These are phyloP conservation scores for Drosophila birchii DNA, from an alignment of 2,888 invertebrate species.

Conservation along the genomic window DNA sequence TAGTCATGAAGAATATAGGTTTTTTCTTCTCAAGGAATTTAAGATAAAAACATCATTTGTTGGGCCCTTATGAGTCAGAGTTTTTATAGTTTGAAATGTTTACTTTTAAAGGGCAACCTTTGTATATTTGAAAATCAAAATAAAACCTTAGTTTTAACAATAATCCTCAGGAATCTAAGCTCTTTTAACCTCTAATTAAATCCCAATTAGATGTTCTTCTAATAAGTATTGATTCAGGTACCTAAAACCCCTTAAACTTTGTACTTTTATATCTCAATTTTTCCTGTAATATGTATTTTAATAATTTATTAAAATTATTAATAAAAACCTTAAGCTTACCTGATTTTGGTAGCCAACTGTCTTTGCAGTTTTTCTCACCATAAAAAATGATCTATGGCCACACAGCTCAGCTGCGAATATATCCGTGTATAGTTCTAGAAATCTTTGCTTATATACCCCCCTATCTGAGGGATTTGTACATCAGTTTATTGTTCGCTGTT, in stretches of 20 bases:
- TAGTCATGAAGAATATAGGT: not conserved
- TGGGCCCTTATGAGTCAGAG: not conserved
- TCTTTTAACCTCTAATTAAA: no score
- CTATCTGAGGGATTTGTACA: slow-evolving; percentile 14
- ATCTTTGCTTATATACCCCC: not conserved
- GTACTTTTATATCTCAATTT: not conserved
- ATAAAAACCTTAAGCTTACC: slow-evolving; percentile 11
- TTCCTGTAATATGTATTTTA: not conserved
- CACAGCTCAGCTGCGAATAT: slow-evolving; percentile 2
- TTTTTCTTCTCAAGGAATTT: not conserved
- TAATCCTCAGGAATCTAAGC: no score
- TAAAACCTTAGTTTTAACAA: no score
- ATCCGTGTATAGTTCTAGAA: slow-evolving; percentile 6
- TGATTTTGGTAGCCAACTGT: slow-evolving; percentile 17
- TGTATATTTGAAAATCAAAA: no score
- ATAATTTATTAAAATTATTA: no score
- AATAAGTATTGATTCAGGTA: no score
- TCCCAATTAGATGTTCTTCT: no score
- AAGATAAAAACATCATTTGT: not conserved
- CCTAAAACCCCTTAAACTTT: no score
- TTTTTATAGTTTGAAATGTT: not conserved
- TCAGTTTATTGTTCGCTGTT: slow-evolving; percentile 48
- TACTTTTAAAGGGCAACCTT: no score
- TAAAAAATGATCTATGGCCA: slow-evolving; percentile 18
- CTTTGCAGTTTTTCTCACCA: slow-evolving; percentile 14